Conservation (phyloP, 2,113 vertebrate genomes). For the Perca flavescens region DNA sequence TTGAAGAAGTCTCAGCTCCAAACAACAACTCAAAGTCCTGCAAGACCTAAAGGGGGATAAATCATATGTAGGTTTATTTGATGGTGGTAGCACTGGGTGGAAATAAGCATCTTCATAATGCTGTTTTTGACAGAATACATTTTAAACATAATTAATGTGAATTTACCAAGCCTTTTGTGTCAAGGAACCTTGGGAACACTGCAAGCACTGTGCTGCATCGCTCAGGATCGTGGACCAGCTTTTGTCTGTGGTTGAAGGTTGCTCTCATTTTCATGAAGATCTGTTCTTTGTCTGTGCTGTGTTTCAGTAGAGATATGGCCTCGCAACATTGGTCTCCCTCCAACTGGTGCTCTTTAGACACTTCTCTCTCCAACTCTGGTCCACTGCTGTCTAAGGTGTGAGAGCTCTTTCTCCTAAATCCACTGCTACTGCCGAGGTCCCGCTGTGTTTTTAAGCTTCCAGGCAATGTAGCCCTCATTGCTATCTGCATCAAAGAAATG, state of each 20-base stretch:
- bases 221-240: conserved; percentile 14
- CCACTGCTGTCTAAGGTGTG: too few species aligned
- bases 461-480: background rate
- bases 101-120: background rate
- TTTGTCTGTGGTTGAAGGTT: conserved; percentile 9
- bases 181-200: conserved; percentile 8
- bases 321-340: too few species aligned
- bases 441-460: background rate
- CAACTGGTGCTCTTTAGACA: too few species aligned
- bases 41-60: too few species aligned
- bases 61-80: background rate
- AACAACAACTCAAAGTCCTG: too few species aligned
- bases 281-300: background rate
- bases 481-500: background rate
- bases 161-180: background rate
- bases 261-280: conserved; percentile 23
- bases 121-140: background rate
- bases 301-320: too few species aligned
- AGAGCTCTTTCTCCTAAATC: too few species aligned
- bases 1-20: too few species aligned
- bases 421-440: background rate
- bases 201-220: background rate
- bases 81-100: background rate
- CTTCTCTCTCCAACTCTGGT: too few species aligned
- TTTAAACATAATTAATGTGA: background rate